Evolutionary conservation across 2,113 vertebrate genomes (phyloP).

Genomic region (Arvicanthis niloticus): DNA sequence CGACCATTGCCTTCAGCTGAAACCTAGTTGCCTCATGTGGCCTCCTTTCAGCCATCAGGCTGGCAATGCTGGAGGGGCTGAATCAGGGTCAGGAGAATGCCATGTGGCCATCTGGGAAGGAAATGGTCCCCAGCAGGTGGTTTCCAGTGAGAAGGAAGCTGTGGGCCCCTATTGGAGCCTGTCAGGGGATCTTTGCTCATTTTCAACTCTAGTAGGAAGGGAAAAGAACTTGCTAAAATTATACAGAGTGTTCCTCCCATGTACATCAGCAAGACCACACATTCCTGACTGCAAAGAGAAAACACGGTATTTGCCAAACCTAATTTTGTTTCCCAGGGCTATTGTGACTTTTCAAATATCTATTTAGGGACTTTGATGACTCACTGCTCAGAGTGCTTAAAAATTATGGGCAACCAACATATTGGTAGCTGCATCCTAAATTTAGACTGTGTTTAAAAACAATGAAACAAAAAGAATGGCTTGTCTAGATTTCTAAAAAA

Average conservation of each 20-base stretch:
- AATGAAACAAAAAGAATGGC: constrained; percentile 56
- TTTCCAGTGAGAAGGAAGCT: neutral
- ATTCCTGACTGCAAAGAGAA: constrained; percentile 58
- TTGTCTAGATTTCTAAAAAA: constrained; percentile 68
- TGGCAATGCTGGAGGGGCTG: neutral
- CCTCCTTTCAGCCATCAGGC: neutral
- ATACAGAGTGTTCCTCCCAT: constrained; percentile 28
- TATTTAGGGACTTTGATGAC: constrained; percentile 77
- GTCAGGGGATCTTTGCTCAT: constrained; percentile 28
- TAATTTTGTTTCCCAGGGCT: constrained; percentile 76
- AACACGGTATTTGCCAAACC: constrained; percentile 64
- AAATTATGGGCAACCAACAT: constrained; percentile 71
- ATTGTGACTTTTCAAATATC: constrained; percentile 70
- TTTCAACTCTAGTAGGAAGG: constrained; percentile 25
- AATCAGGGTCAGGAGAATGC: neutral
- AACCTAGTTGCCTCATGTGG: neutral
- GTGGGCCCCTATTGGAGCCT: neutral
- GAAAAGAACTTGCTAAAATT: constrained; percentile 41
- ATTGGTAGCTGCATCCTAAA: constrained; percentile 67
- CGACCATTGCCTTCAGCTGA: neutral
- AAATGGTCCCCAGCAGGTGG: neutral
- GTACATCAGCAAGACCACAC: constrained; percentile 43
- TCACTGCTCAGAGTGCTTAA: constrained; percentile 75
- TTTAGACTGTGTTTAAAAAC: constrained; percentile 73
- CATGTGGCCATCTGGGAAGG: neutral